A percentile compares a stretch with the other conserved stretches of the same genome.
Evolutionary conservation across 2,888 invertebrate species (phyloP).

Genomic region (Sarcophaga caerulescens): DNA sequence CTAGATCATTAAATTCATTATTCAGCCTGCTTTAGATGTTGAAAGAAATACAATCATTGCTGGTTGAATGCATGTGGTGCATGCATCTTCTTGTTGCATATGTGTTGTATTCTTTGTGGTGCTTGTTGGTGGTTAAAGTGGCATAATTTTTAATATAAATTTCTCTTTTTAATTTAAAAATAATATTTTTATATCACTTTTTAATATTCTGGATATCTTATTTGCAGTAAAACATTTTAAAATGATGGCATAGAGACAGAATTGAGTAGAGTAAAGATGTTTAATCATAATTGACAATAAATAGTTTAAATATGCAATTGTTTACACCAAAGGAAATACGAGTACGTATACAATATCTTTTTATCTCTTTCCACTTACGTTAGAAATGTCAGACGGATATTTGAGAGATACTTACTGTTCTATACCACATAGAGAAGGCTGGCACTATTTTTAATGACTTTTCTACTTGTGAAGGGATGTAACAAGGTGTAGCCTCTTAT

Average conservation of each 20-base stretch:
- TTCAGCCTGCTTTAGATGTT: constrained; percentile 72
- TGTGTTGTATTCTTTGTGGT: constrained; percentile 3
- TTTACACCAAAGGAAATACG: too few relatives aligned
- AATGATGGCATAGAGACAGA: too few relatives aligned
- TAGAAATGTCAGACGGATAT: not conserved
- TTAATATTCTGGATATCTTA: constrained; percentile 74
- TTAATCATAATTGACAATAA: too few relatives aligned
- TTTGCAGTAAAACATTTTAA: too few relatives aligned
- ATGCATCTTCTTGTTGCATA: not conserved
- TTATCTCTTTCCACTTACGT: not conserved
- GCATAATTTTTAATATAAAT: constrained; percentile 74
- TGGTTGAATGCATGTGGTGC: constrained; percentile 57
- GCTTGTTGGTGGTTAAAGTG: constrained; percentile 31
- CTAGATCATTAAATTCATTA: constrained; percentile 71
- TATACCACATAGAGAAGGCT: too few relatives aligned
- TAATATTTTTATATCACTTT: constrained; percentile 77
- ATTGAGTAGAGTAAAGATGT: too few relatives aligned
- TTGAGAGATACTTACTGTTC: not conserved
- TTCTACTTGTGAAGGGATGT: too few relatives aligned
- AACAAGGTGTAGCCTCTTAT: too few relatives aligned
- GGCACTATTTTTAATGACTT: too few relatives aligned
- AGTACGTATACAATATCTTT: too few relatives aligned
- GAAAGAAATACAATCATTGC: constrained; percentile 73
- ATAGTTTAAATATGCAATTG: too few relatives aligned
- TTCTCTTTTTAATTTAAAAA: constrained; percentile 70